phyloP scores from a whole-genome alignment of 2,797 vertebrate genomes.

The Danionella dracula region DNA sequence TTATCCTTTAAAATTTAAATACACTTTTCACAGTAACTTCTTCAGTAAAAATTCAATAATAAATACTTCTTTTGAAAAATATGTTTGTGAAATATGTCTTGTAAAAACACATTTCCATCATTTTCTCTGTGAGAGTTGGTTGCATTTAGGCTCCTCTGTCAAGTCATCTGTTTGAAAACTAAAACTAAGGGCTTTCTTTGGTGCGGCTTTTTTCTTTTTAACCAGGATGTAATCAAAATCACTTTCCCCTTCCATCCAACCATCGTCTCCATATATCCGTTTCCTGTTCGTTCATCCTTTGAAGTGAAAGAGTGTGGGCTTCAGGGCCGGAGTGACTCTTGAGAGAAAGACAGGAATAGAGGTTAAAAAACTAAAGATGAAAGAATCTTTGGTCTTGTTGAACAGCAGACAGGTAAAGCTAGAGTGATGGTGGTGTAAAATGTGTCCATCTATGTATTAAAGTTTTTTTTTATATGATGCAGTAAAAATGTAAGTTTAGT shows the following conservation, averaged over 20 bases:
- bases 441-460: too few relatives aligned
- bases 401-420: not conserved
- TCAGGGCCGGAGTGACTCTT: slow-evolving; percentile 15
- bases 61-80: too few relatives aligned
- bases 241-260: not conserved
- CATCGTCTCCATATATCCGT: not conserved
- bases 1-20: too few relatives aligned
- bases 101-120: not conserved
- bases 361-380: slow-evolving; percentile 46
- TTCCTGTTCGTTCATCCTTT: slow-evolving; percentile 40
- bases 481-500: too few relatives aligned
- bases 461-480: too few relatives aligned
- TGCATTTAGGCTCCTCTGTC: not conserved
- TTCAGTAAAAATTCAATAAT: too few relatives aligned
- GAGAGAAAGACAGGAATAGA: slow-evolving; percentile 28
- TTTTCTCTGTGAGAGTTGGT: not conserved
- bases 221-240: not conserved
- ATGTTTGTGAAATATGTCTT: too few relatives aligned
- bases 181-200: not conserved
- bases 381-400: slow-evolving; percentile 38
- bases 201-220: not conserved
- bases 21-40: too few relatives aligned
- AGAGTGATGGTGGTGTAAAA: too few relatives aligned
- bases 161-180: slow-evolving; percentile 1
- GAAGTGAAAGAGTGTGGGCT: slow-evolving; percentile 41